A percentile compares a stretch with the other conserved stretches of the same genome.
phyloP scores from a whole-genome alignment of 1,140 invertebrate genomes.

The Mylabris phalerata region DNA sequence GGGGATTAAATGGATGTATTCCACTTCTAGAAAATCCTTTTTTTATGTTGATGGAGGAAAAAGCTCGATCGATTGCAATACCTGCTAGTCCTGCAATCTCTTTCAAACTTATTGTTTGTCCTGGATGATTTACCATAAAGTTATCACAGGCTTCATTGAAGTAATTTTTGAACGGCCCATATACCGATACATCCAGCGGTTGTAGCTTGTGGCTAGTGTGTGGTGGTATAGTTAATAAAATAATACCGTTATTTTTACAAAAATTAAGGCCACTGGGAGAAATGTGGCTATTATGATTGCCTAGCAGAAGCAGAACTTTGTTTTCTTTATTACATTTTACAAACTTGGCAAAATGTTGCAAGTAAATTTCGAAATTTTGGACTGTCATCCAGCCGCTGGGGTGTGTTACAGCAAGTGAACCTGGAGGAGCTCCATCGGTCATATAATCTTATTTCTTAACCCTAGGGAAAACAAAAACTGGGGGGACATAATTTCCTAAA shows the following conservation, averaged over 20 bases:
- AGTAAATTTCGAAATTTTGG: background rate
- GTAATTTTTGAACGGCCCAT: too few species aligned
- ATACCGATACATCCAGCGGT: constrained; percentile 7
- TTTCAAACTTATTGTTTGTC: constrained; percentile 15
- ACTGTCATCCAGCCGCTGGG: constrained; percentile 17
- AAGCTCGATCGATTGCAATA: background rate
- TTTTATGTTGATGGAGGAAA: background rate
- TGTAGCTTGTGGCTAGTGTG: constrained; percentile 1
- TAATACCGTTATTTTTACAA: constrained; percentile 4
- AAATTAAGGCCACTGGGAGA: constrained; percentile 1
- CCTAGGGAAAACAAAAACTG: constrained; percentile 18
- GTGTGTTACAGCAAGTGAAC: constrained; percentile 11
- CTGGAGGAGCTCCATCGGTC: constrained; percentile 1
- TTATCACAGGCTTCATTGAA: background rate
- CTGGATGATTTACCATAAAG: constrained; percentile 10
- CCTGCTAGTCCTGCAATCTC: constrained; percentile 11
- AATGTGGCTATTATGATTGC: constrained; percentile 5
- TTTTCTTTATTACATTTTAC: constrained; percentile 15
- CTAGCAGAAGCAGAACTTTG: constrained; percentile 19
- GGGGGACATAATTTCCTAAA: constrained; percentile 6
- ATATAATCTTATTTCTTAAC: constrained; percentile 1
- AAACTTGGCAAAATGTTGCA: constrained; percentile 8
- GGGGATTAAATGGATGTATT: constrained; percentile 19
- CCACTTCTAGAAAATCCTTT: constrained; percentile 18
- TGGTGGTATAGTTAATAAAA: constrained; percentile 5